phyloP scores from a whole-genome alignment of 64 coral and sea anemone species.

The Astreopora myriophthalma region DNA sequence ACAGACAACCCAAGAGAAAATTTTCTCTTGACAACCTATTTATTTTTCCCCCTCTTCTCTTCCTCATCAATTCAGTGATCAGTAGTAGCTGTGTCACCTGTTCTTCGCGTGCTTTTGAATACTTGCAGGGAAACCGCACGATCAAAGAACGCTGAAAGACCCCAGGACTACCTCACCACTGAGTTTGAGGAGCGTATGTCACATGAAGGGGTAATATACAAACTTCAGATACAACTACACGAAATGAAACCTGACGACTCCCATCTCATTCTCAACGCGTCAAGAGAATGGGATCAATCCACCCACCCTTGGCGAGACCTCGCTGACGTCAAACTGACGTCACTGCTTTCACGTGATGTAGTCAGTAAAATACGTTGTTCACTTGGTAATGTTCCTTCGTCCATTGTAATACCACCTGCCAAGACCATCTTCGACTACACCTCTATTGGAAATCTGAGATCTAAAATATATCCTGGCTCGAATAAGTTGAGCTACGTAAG shows the following conservation, averaged over 20 bases:
- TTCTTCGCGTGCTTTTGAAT: background rate
- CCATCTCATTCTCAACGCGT: constrained; percentile 59
- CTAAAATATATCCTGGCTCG: constrained; percentile 23
- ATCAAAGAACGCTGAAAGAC: background rate
- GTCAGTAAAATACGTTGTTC: constrained; percentile 37
- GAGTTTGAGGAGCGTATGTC: constrained; percentile 53
- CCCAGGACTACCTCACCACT: constrained; percentile 11
- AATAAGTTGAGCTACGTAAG: background rate
- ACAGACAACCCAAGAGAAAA: background rate
- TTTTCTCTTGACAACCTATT: no score
- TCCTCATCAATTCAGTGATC: background rate
- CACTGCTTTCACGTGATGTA: constrained; percentile 54
- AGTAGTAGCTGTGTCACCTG: background rate
- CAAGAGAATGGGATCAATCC: constrained; percentile 65
- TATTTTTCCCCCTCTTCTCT: background rate
- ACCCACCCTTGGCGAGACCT: constrained; percentile 82
- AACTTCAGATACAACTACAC: constrained; percentile 77
- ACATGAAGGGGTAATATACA: constrained; percentile 34
- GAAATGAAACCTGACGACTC: constrained; percentile 56
- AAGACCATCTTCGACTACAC: constrained; percentile 64
- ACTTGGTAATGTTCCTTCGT: constrained; percentile 51
- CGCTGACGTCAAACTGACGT: constrained; percentile 57
- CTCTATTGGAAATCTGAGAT: constrained; percentile 44
- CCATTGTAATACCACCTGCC: constrained; percentile 56
- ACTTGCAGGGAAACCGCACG: background rate